Evolutionary conservation across 2,113 vertebrate species (phyloP).

Genomic region (Tachysurus fulvidraco): DNA sequence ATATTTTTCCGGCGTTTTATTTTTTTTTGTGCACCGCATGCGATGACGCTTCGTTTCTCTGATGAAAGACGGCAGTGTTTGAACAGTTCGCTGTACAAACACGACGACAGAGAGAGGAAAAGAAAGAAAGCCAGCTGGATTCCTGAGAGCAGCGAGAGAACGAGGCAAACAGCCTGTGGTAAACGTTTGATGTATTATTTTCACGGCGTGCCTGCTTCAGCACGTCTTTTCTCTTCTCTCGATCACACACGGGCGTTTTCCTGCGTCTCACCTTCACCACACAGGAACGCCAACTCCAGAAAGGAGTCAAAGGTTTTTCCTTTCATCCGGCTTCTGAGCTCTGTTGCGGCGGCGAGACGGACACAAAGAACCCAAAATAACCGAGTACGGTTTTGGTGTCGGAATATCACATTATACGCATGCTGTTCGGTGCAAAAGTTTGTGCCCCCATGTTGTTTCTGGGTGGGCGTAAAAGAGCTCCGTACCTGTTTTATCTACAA

Average conservation of each 20-base stretch:
- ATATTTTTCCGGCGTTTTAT: neutral
- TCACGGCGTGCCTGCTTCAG: constrained; percentile 51
- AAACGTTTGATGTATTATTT: constrained; percentile 33
- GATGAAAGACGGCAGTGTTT: neutral
- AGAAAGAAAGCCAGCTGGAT: constrained; percentile 29
- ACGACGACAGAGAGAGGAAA: neutral
- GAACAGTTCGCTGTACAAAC: neutral
- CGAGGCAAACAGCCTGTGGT: constrained; percentile 6
- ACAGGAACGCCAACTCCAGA: neutral
- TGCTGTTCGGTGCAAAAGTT: neutral
- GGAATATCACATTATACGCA: neutral
- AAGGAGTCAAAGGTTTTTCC: constrained; percentile 45
- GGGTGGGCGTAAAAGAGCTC: too few species aligned
- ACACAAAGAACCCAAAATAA: neutral
- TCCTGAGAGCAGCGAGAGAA: neutral
- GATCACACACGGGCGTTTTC: constrained; percentile 52
- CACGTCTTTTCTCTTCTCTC: constrained; percentile 52
- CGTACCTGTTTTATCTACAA: neutral
- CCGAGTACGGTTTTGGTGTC: neutral
- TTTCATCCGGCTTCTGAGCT: constrained; percentile 11
- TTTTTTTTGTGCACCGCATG: too few species aligned
- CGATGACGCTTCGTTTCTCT: neutral
- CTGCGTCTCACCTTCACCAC: constrained; percentile 27
- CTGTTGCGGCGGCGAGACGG: neutral
- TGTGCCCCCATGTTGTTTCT: too few species aligned